Base-by-base conservation (phyloP, 2,888 invertebrate genomes). In the Pachydiplax longipennis region DNA sequence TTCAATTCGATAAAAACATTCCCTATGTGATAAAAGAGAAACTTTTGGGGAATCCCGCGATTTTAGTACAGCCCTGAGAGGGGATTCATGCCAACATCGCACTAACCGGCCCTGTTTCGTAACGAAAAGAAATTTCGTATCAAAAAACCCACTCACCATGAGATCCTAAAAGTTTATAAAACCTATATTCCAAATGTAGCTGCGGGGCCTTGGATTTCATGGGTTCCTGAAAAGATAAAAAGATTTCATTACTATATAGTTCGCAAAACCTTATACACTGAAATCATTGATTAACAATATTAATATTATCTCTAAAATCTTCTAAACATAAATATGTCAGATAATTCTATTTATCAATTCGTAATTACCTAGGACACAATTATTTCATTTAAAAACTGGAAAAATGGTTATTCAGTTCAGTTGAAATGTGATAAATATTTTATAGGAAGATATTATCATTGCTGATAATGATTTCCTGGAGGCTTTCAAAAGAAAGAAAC, bases 201-300 rank as follows among this genome's bases (percentile, higher is more conserved):
- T 99, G 99, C 92, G 99, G 99, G 94, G 99, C 99, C 96, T 99
- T 99, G 93, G 99, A 99, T 95, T 99, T 99, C 99, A 99, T 99
- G 93, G 99, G 99, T 96, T 99, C 99, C 96, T 96, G 93, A 65
- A 93, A 94, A 91, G 92, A 92, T 18, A 92, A 35, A 25, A 31
- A 53, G 31, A 44, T n/a, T 5, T 15, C 44, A 10, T 10, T 25
- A 31, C n/a, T 44, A 90, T 5, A 73, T 4, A 90, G 8, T 22
- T 40, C 2, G 18, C 81, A 37, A 2, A 37, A 37, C 1, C 18
- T 37, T 5, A 40, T 37, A 81, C 22, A 22, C 40, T 35, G 35
- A 35, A 31, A 18, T 25, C 0, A 18, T n/a, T 25, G n/a, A n/a
- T 80, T 1, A 31, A 10, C 5, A 1, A 80, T 31, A 31, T 3